A percentile compares a stretch with the other conserved stretches of the same genome.
Evolutionary conservation across 2,888 invertebrate species (phyloP).

Genomic region (Epistrophe grossulariae): DNA sequence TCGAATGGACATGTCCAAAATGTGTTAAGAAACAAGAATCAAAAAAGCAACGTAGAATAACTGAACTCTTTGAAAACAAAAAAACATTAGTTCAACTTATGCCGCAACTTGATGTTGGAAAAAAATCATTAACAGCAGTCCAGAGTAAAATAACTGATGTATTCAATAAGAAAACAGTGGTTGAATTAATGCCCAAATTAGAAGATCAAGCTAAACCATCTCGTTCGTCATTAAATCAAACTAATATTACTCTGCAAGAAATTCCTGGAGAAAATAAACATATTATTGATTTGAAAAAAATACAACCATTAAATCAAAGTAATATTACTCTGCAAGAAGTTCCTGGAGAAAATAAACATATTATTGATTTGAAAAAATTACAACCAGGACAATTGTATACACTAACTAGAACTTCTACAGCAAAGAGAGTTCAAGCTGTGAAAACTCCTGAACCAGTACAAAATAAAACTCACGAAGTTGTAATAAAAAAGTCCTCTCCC

Average conservation of each 20-base stretch:
- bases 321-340: slow-evolving; percentile 32
- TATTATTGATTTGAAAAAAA: slow-evolving; percentile 64
- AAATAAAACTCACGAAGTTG: slow-evolving; percentile 19
- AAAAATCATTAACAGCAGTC: slow-evolving; percentile 1
- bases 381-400: slow-evolving; percentile 76
- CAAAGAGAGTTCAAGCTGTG: slow-evolving; percentile 26
- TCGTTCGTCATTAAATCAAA: background rate
- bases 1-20: slow-evolving; percentile 95
- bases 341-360: slow-evolving; percentile 49
- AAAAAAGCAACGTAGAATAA: slow-evolving; percentile 78
- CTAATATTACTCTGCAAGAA: slow-evolving; percentile 21
- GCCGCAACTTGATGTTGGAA: slow-evolving; percentile 45
- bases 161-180: slow-evolving; percentile 63
- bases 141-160: slow-evolving; percentile 78
- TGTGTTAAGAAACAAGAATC: slow-evolving; percentile 85
- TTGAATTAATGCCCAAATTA: slow-evolving; percentile 44
- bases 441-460: slow-evolving; percentile 32
- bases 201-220: slow-evolving; percentile 33
- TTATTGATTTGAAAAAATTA: slow-evolving; percentile 70
- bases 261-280: slow-evolving; percentile 47
- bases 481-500: slow-evolving; percentile 28
- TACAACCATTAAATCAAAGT: background rate
- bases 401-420: slow-evolving; percentile 48
- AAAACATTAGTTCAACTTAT: slow-evolving; percentile 47
- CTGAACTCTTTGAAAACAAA: slow-evolving; percentile 76